Conservation (phyloP, 2,888 invertebrate species). For the Callinectes sapidus region DNA sequence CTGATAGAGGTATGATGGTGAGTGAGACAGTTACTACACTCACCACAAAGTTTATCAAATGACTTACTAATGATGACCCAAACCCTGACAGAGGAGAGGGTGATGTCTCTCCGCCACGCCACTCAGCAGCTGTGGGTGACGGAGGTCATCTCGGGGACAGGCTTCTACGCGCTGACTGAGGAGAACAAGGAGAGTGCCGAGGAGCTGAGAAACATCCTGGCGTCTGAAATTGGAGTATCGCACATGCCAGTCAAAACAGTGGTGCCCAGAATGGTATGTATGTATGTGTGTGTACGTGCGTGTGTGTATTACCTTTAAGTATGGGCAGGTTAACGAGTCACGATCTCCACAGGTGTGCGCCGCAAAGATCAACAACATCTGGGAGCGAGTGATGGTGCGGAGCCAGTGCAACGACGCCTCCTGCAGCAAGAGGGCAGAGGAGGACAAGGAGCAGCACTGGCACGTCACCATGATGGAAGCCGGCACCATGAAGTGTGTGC, state of each 20-base stretch:
- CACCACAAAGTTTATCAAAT: background rate
- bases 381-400: background rate
- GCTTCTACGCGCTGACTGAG: background rate
- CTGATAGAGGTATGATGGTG: background rate
- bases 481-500: background rate
- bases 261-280: background rate
- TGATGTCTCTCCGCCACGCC: background rate
- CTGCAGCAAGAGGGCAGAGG: background rate
- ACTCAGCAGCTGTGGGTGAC: background rate
- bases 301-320: background rate
- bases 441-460: background rate
- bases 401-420: background rate
- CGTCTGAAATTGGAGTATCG: background rate
- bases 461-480: background rate
- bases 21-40: too few species aligned
- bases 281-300: background rate
- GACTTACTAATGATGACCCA: background rate
- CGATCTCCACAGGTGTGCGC: background rate
- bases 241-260: background rate
- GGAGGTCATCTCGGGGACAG: background rate
- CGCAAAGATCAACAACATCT: background rate
- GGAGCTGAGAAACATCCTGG: background rate
- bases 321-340: too few species aligned
- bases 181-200: background rate
- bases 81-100: background rate